Conservation (phyloP, 2,797 vertebrate species). For the Chanos chanos region DNA sequence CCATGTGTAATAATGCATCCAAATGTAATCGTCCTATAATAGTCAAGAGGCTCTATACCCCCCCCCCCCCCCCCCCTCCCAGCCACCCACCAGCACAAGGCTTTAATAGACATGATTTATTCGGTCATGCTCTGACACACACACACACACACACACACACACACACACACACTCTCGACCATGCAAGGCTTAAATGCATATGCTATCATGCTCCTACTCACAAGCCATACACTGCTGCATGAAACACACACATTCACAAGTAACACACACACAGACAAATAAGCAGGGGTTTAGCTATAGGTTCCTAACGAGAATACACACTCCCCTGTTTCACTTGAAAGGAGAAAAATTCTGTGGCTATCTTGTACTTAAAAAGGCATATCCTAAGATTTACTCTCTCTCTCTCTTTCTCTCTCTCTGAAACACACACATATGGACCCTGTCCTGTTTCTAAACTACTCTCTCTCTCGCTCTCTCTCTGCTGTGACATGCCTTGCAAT, state of each 20-base stretch:
- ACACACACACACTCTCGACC: not conserved
- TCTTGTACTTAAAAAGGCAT: no score
- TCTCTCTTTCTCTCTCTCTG: no score
- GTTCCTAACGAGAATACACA: no score
- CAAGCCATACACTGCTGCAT: no score
- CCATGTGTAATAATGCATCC: slow-evolving; percentile 53
- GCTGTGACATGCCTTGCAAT: not conserved
- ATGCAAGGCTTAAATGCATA: not conserved
- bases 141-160: not conserved
- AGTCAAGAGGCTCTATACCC: slow-evolving; percentile 48
- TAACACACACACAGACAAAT: no score
- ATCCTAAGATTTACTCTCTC: no score
- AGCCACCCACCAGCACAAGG: slow-evolving; percentile 24
- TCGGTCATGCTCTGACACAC: slow-evolving; percentile 32
- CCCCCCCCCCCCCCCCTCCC: slow-evolving; percentile 49
- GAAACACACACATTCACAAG: not conserved
- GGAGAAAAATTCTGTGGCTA: no score
- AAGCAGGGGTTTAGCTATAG: no score
- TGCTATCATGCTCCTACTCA: no score
- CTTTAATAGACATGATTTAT: slow-evolving; percentile 46
- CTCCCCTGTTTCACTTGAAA: not conserved
- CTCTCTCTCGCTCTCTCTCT: no score
- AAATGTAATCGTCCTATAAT: slow-evolving; percentile 56
- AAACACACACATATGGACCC: no score
- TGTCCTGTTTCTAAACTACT: no score